Percentiles rank a stretch among this genome's conserved stretches.
These are phyloP conservation scores for Stegodyphus dumicola DNA, from an alignment of 1,140 invertebrate genomes.

Conservation along the genomic window DNA sequence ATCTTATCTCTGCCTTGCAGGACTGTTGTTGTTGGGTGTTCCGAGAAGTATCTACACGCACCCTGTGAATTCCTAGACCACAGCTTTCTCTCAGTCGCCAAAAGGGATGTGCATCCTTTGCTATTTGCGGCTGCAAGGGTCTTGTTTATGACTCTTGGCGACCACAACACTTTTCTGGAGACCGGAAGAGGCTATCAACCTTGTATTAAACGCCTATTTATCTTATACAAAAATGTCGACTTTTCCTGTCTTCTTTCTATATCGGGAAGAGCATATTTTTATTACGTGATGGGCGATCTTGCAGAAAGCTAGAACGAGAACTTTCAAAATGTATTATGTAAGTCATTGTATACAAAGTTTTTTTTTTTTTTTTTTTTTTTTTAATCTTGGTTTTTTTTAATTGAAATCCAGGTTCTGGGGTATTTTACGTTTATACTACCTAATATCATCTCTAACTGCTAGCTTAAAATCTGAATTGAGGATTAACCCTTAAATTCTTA, in stretches of 20 bases:
- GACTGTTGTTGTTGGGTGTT: slow-evolving; percentile 28
- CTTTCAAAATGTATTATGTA: too few species aligned
- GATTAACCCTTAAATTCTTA: too few species aligned
- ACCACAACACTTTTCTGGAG: slow-evolving; percentile 36
- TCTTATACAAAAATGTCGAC: slow-evolving; percentile 20
- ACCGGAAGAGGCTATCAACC: slow-evolving; percentile 36
- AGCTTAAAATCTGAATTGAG: too few species aligned
- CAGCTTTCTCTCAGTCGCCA: slow-evolving; percentile 4
- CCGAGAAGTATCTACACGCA: slow-evolving; percentile 17
- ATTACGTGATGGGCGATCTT: not conserved
- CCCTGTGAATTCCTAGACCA: slow-evolving; percentile 14
- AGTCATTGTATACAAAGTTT: not conserved
- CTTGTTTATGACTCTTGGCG: slow-evolving; percentile 39
- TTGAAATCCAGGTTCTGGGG: too few species aligned
- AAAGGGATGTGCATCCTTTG: slow-evolving; percentile 37
- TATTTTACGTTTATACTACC: too few species aligned
- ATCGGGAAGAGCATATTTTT: slow-evolving; percentile 26
- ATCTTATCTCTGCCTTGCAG: slow-evolving; percentile 15
- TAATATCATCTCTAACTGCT: too few species aligned
- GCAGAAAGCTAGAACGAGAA: not conserved
- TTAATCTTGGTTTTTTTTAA: not conserved
- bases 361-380: not conserved
- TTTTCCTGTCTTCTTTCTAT: slow-evolving; percentile 18
- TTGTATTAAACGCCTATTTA: slow-evolving; percentile 40
- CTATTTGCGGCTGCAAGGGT: slow-evolving; percentile 20